Base-by-base conservation (phyloP, 2,797 vertebrate species). In the Leptatherina wallacei region DNA sequence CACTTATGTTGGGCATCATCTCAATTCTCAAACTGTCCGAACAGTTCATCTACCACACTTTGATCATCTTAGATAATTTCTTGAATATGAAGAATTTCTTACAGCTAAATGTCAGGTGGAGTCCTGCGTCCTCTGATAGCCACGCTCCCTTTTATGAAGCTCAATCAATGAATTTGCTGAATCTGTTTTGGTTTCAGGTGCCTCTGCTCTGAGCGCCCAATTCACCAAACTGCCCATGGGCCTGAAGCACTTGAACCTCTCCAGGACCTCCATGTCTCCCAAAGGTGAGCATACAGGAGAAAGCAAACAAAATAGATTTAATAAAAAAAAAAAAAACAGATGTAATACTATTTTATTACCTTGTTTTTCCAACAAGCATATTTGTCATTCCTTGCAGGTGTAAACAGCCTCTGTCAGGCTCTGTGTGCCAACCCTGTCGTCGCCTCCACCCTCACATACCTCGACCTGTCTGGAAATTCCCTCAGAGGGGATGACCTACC, bases 201-300 rank as follows among this genome's bases (percentile, higher is more conserved):
- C 96, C 33, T 92, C 94, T 22, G 95, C 94, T 81, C 91, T 99
- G 83, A 97, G 96, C 60, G 85, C 93, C 75, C 96, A 96, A 22
- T 95, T 99, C 0, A 93, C 96, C 93, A 98, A 98, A 91, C 95
- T 98, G 75, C 95, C 96, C 33, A 95, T 95, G 91, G 97, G 97
- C 60, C 85, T 99, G 51, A 97, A 96, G 83, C 93, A 96, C 65
- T 94, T 99, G 84, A 97, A 97, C 91, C 93, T 99, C 49, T 96
- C 96, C 67, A 97, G 95, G 93, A 97, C 95, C 63, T 98, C 96
- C 77, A 79, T 97, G 83, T 97, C 96, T 73, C 91, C 96, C 71
- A 99, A 98, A 97, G 97, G 98, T 97, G 32, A 72, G 0, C n/a
- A 22, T 24, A 20, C 38, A 38, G 3, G 10, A 33, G 14, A 11